These are phyloP conservation scores for Lemur catta DNA, from an alignment of 2,797 vertebrate genomes.

Conservation along the genomic window DNA sequence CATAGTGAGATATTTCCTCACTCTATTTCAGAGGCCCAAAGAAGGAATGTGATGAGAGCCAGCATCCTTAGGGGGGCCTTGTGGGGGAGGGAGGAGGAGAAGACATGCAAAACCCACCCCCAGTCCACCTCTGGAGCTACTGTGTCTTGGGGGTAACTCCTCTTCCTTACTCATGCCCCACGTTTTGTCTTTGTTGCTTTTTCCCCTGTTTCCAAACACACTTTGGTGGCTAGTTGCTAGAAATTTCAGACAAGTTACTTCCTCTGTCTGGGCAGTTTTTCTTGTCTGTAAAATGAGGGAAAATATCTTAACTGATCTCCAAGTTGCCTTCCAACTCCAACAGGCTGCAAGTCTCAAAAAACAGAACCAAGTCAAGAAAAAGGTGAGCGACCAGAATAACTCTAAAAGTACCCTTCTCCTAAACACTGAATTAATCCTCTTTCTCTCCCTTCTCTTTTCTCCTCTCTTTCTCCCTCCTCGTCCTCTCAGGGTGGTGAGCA, in stretches of 20 bases:
- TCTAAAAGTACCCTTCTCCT: neutral
- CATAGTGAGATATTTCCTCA: neutral
- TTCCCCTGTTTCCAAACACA: neutral
- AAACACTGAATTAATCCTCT: too few relatives aligned
- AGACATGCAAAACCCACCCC: neutral
- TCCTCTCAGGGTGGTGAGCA: neutral
- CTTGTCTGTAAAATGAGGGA: neutral
- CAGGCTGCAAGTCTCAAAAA: neutral
- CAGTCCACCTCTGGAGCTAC: neutral
- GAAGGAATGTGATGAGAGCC: neutral
- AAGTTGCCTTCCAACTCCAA: neutral
- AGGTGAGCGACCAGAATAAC: neutral
- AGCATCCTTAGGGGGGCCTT: too few relatives aligned
- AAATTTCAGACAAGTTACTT: neutral
- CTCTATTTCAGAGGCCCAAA: neutral
- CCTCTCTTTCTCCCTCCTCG: neutral
- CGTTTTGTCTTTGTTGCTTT: neutral
- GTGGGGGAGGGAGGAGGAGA: neutral
- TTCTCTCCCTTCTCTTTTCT: neutral
- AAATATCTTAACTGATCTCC: neutral
- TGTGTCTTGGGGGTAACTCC: neutral
- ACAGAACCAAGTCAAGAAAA: neutral
- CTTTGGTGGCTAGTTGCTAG: neutral
- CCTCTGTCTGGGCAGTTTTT: neutral
- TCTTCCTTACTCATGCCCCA: neutral